A percentile compares a stretch with the other conserved stretches of the same genome.
Conservation (phyloP, 1,140 invertebrate genomes). For the Orius insidiosus region DNA sequence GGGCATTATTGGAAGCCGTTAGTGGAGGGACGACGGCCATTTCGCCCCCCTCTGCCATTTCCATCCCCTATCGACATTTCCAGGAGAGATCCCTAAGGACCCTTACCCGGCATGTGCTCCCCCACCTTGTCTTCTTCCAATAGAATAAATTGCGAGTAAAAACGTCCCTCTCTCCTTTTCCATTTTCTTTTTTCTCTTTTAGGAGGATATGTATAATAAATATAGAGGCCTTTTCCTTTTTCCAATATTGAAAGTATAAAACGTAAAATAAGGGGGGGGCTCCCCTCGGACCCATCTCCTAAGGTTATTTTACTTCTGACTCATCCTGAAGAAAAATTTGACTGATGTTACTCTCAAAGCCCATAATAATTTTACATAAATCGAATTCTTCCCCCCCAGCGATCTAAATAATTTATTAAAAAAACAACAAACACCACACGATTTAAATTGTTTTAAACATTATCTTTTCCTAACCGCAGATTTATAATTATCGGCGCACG, state of each 20-base stretch:
- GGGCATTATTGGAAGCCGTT: not conserved
- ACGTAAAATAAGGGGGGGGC: not conserved
- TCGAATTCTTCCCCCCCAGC: too few species aligned
- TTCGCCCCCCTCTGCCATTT: conserved; percentile 1
- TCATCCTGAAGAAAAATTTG: not conserved
- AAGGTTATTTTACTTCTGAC: conserved; percentile 6
- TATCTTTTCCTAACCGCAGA: too few species aligned
- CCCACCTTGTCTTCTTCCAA: conserved; percentile 6
- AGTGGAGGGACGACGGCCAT: conserved; percentile 5
- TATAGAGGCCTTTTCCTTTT: conserved; percentile 1
- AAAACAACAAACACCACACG: too few species aligned
- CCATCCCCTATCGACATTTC: conserved; percentile 1
- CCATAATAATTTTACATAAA: too few species aligned
- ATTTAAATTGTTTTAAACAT: too few species aligned
- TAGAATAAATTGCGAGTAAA: conserved; percentile 7
- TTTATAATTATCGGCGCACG: too few species aligned
- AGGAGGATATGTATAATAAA: conserved; percentile 6
- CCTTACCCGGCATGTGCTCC: not conserved
- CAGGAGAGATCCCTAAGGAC: not conserved
- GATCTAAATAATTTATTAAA: too few species aligned
- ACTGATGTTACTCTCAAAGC: not conserved
- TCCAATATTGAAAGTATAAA: conserved; percentile 4
- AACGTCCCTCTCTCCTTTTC: not conserved
- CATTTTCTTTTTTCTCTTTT: not conserved
- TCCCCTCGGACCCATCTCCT: conserved; percentile 4